Evolutionary conservation across 2,888 invertebrate species (phyloP), one percentile per base, ranked within the genome.

Genomic region (Furcula furcula): DNA sequence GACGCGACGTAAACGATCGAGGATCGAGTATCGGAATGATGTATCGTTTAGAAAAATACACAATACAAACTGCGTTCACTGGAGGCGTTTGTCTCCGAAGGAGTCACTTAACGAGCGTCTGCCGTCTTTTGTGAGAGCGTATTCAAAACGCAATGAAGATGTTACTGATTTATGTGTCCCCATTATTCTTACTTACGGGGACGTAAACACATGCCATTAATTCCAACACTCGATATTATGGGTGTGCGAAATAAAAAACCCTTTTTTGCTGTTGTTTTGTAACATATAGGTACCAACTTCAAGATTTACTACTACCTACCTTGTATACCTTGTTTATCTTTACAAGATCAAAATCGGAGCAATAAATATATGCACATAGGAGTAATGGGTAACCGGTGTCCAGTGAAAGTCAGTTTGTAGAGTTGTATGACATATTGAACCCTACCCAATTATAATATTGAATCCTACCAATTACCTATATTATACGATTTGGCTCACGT

Each of bases 141-240:
- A 76, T 78, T 79, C 75, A 78, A 76, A 79, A 76, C 72, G 76
- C 74, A 70, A 69, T 66, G 74, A 76, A 75, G 77, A 82, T 71
- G 73, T 67, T 68, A 61, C 78, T 78, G 82, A 83, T 82, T 80
- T 82, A 83, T 79, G 71, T 67, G 44, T 50, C 46, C 45, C 65
- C 75, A 81, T 83, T 80, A 80, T 71, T 83, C 83, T 81, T 78
- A 74, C 80, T 81, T 80, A 81, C 53, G 52, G 65, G 64, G 78
- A 78, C 74, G 74, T 73, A 75, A 79, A 82, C 81, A 82, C 77
- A 79, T 79, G 79, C 79, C 70, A 64, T 65, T 72, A 70, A 65
- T 63, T 58, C 55, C 48, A 11, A 11, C 28, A 7, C 28, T n/a
- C 28, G 18, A 28, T 28, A 28, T 28, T 18, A 18, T 7, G 28